Evolutionary conservation across 2,797 vertebrate species (phyloP).

Genomic region (Poecilia gillii): DNA sequence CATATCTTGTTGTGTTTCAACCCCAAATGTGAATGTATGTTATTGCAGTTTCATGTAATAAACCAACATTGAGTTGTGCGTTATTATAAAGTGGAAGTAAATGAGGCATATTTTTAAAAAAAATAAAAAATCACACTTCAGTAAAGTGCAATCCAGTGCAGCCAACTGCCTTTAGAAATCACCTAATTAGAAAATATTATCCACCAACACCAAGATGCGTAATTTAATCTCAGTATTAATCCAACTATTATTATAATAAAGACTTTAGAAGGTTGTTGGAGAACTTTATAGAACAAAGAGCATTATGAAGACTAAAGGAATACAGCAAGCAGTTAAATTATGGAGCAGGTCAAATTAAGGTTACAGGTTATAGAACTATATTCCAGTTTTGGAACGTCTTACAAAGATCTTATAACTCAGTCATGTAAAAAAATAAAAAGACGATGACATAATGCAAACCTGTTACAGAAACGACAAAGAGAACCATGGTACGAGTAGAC

Average conservation of each 20-base stretch:
- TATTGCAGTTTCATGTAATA: not conserved
- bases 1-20: not conserved
- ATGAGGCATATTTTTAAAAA: not conserved
- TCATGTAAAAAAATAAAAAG: not conserved
- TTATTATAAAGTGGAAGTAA: not conserved
- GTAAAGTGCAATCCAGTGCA: not conserved
- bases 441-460: not conserved
- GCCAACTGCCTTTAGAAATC: not conserved
- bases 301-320: not conserved
- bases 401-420: not conserved
- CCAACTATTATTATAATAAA: not conserved
- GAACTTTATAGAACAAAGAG: not conserved
- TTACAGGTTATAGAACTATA: not conserved
- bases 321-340: not conserved
- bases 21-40: not conserved
- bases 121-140: not conserved
- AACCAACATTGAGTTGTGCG: not conserved
- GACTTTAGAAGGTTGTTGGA: not conserved
- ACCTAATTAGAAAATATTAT: not conserved
- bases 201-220: not conserved
- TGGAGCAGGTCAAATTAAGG: not conserved
- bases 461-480: not conserved
- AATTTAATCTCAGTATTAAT: not conserved
- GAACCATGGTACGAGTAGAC: not conserved
- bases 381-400: not conserved